A percentile compares a stretch with the other conserved stretches of the same genome.
Evolutionary conservation across 2,888 invertebrate species (phyloP).

Genomic region (Alcis repandata): DNA sequence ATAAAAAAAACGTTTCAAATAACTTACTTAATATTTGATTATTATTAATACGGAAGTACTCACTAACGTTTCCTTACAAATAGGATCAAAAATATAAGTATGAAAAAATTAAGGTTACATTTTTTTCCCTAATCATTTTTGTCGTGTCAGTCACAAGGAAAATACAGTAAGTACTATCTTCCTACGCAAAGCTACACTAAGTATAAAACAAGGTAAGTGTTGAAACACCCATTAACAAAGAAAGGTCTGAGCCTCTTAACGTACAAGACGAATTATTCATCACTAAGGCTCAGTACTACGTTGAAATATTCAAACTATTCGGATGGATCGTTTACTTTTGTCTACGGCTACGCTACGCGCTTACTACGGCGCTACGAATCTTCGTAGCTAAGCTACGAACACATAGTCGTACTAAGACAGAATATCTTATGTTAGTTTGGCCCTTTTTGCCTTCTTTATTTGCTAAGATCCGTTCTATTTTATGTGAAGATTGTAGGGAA

Average conservation of each 20-base stretch:
- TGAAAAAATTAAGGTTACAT: no score
- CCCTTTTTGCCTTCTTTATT: not conserved
- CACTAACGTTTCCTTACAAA: no score
- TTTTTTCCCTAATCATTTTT: no score
- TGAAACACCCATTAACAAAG: constrained; percentile 45
- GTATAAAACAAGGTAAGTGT: constrained; percentile 28
- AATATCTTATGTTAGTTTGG: not conserved
- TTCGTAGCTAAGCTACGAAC: constrained; percentile 24
- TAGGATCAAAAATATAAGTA: no score
- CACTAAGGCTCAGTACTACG: constrained; percentile 47
- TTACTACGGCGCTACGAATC: constrained; percentile 17
- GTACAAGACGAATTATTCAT: constrained; percentile 52
- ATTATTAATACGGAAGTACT: no score
- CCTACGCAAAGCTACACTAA: not conserved
- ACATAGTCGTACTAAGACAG: not conserved
- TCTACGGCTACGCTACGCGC: constrained; percentile 26
- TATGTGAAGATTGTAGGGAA: not conserved
- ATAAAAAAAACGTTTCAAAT: no score
- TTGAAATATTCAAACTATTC: constrained; percentile 53
- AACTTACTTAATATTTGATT: no score
- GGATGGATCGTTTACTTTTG: constrained; percentile 35
- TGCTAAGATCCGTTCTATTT: not conserved
- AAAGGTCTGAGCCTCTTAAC: constrained; percentile 49
- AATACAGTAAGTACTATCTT: not conserved
- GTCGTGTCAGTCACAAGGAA: no score